Evolutionary conservation across 2,113 vertebrate genomes (phyloP), one percentile per base, ranked within the genome.

Genomic region (Oreocharis arfaki): DNA sequence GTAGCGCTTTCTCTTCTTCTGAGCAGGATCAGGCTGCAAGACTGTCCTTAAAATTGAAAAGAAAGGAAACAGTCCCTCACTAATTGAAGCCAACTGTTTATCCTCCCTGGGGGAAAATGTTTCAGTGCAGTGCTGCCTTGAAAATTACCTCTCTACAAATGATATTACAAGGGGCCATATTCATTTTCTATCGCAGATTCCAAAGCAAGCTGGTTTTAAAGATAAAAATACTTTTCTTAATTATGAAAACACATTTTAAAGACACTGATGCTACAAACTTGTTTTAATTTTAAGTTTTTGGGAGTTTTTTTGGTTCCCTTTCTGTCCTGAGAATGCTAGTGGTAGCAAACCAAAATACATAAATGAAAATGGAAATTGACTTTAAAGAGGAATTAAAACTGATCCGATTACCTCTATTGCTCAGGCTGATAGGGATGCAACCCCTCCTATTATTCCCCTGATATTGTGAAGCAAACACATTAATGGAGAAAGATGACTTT

Each of bases 31-130:
- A 69, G 27, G 56, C 83, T 88, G 88, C 57, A 86, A 95, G 76
- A 77, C 88, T 92, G 88, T 55, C 92, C 90, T 93, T 90, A 94
- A 94, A 88, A 93, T 49, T 91, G 71, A 84, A 86, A 84, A 95
- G 92, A 94, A 97, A 88, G 63, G 59, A 96, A 96, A 73, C 90
- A 93, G 89, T 80, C 79, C 88, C 71, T 94, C 88, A 84, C 83
- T 96, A 97, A 95, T 95, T 93, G 95, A 96, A 96, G 88, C 76
- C 90, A 96, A 97, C 95, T 96, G 83, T 96, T 96, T 95, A 92
- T 92, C 71, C 56, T 97, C 90, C 92, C 89, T 80, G 56, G 46
- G 92, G 95, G 71, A 93, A 94, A 95, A 90, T 85, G 82, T 85
- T 94, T 97, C 87, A 76, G 59, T 74, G 90, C 83, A 95, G 88